Percentiles rank a stretch among this genome's conserved stretches.
Conservation (phyloP, 2,888 invertebrate species). For the Tenthredo notha region DNA sequence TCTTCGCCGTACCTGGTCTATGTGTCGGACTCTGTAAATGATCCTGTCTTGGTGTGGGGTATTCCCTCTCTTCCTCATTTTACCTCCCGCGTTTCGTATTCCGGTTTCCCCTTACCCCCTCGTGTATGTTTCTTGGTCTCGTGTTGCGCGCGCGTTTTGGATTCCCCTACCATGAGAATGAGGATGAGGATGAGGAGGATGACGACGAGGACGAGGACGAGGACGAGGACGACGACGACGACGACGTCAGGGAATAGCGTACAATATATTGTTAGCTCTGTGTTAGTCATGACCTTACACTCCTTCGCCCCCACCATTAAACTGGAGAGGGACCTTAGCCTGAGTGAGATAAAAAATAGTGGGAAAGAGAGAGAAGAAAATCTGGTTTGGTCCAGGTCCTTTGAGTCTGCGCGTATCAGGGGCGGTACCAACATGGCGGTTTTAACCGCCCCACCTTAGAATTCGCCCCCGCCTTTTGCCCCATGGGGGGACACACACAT, state of each 20-base stretch:
- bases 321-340: slow-evolving; percentile 55
- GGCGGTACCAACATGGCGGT: slow-evolving; percentile 77
- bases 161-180: slow-evolving; percentile 45
- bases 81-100: slow-evolving; percentile 58
- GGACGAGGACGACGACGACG: not conserved
- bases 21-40: slow-evolving; percentile 74
- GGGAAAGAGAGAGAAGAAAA: not conserved
- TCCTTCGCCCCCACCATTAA: slow-evolving; percentile 28
- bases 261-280: not conserved
- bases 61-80: slow-evolving; percentile 57
- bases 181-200: too few relatives aligned
- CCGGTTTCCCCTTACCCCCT: slow-evolving; percentile 51
- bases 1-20: slow-evolving; percentile 57
- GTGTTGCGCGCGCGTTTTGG: slow-evolving; percentile 53
- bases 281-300: not conserved
- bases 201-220: not conserved
- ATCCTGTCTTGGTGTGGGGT: slow-evolving; percentile 60
- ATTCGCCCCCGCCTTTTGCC: slow-evolving; percentile 1
- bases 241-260: not conserved
- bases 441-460: slow-evolving; percentile 63
- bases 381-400: not conserved
- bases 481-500: not conserved
- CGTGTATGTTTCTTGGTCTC: slow-evolving; percentile 44
- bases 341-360: not conserved
- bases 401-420: slow-evolving; percentile 67